These are phyloP conservation scores for Drosophila grimshawi DNA, from an alignment of 1,140 invertebrate species.

Conservation along the genomic window DNA sequence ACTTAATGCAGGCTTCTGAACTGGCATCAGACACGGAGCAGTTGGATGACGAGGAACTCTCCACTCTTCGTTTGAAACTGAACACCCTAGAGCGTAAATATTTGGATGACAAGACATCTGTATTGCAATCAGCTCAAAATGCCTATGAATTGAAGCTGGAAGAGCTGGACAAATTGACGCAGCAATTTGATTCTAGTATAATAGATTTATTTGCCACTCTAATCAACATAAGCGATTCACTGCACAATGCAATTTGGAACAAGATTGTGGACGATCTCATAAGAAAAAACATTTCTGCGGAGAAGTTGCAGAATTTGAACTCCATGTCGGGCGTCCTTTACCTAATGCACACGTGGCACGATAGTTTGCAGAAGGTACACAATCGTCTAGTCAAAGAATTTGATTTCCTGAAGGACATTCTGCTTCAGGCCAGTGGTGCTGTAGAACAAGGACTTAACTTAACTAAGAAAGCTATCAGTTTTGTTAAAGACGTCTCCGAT, in stretches of 20 bases:
- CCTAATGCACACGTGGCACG: conserved; percentile 56
- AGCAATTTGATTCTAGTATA: conserved; percentile 21
- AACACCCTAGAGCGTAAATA: conserved; percentile 87
- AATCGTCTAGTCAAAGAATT: conserved; percentile 41
- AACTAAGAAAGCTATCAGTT: conserved; percentile 42
- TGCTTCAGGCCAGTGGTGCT: conserved; percentile 38
- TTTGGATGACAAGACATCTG: conserved; percentile 76
- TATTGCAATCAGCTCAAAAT: conserved; percentile 40
- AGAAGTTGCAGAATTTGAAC: conserved; percentile 44
- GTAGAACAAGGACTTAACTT: conserved; percentile 29
- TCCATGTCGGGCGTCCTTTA: conserved; percentile 57
- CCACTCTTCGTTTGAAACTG: conserved; percentile 39
- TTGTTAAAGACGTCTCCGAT: conserved; percentile 87
- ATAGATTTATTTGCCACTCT: conserved; percentile 44
- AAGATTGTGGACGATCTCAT: conserved; percentile 59
- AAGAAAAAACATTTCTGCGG: conserved; percentile 31
- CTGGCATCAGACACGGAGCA: conserved; percentile 3
- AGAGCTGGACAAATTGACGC: conserved; percentile 19
- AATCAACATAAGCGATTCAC: conserved; percentile 17
- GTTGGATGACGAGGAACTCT: conserved; percentile 12
- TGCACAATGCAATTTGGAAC: conserved; percentile 51
- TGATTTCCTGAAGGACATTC: conserved; percentile 36
- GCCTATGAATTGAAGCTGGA: conserved; percentile 46
- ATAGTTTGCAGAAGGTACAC: conserved; percentile 28
- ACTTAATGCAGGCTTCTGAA: conserved; percentile 85